Base-by-base conservation (phyloP, 2,113 vertebrate genomes). In the Beaufortia kweichowensis region DNA sequence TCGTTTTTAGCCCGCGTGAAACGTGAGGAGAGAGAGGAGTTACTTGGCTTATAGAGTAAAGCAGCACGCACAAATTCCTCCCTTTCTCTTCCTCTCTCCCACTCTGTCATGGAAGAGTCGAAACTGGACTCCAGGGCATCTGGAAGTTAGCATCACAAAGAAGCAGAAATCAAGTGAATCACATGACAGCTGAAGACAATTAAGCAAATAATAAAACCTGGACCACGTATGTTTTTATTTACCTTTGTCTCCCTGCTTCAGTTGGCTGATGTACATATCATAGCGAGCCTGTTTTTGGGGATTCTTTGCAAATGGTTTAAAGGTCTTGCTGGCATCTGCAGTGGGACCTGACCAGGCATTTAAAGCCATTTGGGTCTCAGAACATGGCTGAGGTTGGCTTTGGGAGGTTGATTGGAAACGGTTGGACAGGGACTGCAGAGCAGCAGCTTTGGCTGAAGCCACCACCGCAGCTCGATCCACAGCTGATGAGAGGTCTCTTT, bases 231-330 rank as follows among this genome's bases (percentile, higher is more conserved):
- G 6, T 43, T 24, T 2, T 2, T 24, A 63, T 66, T 24, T 66
- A 98, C 97, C 95, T 92, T 86, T 92, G 77, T 93, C 85, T 15
- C 95, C 97, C 79, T 86, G 83, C 11, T 87, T 92, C 57, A 97
- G 89, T 6, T 76, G 85, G 77, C 29, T 84, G 86, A 97, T 86
- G 88, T 95, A 99, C 26, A 83, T 86, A 61, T 98, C 96, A 0
- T 99, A 98, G 83, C 96, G 93, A 1, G 87, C 93, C 88, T 99
- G 96, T 82, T 99, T 99, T 79, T 92, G 91, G 10, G 95, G 91
- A 77, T 94, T 91, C 78, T 89, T 94, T 60, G 94, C 90, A 35
- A 99, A 99, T 0, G 97, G 97, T 79, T 84, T 95, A 89, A 97
- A 99, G 65, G 84, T 46, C 24, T 79, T 81, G 83, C 0, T 79